These are phyloP conservation scores for Helleia helle DNA, from an alignment of 2,888 invertebrate genomes.

Conservation along the genomic window DNA sequence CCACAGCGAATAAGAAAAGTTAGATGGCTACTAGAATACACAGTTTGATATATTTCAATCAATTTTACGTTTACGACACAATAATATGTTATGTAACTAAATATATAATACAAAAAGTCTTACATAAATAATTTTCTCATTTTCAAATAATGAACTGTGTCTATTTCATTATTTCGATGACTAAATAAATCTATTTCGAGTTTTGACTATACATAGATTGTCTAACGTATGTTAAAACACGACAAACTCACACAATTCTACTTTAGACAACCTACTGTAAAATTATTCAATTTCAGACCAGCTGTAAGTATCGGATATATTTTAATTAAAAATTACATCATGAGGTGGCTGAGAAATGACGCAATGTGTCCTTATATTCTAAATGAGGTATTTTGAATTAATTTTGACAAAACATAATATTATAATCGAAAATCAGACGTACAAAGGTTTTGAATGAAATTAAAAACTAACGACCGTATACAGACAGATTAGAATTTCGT, in stretches of 20 bases:
- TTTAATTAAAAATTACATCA: background rate
- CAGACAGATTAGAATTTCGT: no score
- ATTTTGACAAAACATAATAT: no score
- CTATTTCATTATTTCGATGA: background rate
- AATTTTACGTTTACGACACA: background rate
- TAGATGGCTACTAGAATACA: constrained; percentile 9
- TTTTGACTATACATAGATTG: background rate
- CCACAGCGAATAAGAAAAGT: constrained; percentile 10
- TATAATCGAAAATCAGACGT: no score
- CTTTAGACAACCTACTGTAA: background rate
- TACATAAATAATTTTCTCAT: background rate
- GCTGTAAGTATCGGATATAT: background rate
- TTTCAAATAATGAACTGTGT: background rate
- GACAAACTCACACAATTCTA: background rate
- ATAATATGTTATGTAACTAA: background rate
- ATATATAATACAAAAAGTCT: background rate
- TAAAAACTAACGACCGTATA: no score
- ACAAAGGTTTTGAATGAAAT: no score
- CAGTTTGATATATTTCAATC: background rate
- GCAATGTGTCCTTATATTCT: background rate
- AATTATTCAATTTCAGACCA: background rate
- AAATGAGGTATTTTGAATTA: no score
- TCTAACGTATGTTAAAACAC: background rate
- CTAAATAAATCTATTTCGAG: constrained; percentile 4
- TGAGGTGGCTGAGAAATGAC: background rate